Evolutionary conservation across 2,888 invertebrate genomes (phyloP).

Genomic region (Aspidiotus rigidus): DNA sequence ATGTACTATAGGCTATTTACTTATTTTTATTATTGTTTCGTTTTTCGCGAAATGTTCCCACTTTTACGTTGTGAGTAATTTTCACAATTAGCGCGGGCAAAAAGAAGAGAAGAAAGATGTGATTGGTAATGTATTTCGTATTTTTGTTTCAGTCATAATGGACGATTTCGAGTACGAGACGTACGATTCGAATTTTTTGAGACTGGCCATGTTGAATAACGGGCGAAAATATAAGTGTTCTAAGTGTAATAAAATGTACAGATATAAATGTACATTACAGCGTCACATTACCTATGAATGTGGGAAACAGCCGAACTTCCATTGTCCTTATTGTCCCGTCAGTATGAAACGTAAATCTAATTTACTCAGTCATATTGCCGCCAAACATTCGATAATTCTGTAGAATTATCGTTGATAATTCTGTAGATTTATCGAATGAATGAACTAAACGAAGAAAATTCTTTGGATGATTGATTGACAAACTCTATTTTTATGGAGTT

Average conservation of each 20-base stretch:
- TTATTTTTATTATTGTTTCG: too few relatives aligned
- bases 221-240: slow-evolving; percentile 32
- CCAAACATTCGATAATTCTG: slow-evolving; percentile 32
- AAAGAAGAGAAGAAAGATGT: too few relatives aligned
- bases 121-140: slow-evolving; percentile 9
- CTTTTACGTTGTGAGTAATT: too few relatives aligned
- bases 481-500: background rate
- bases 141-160: slow-evolving; percentile 28
- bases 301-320: slow-evolving; percentile 34
- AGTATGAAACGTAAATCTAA: slow-evolving; percentile 33
- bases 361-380: slow-evolving; percentile 32
- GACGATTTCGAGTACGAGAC: slow-evolving; percentile 26
- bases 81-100: too few relatives aligned
- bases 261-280: slow-evolving; percentile 29
- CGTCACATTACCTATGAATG: slow-evolving; percentile 34
- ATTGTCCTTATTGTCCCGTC: slow-evolving; percentile 31
- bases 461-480: too few relatives aligned
- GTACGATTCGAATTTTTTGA: slow-evolving; percentile 31
- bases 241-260: slow-evolving; percentile 34
- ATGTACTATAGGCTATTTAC: too few relatives aligned
- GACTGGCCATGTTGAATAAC: slow-evolving; percentile 29
- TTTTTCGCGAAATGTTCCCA: too few relatives aligned
- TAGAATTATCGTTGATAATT: slow-evolving; percentile 26
- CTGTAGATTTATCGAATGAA: slow-evolving; percentile 11
- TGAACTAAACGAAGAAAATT: too few relatives aligned